Percentiles rank a stretch among this genome's conserved stretches.
Conservation (phyloP, 2,113 vertebrate species). For the human (Homo sapiens) region DNA sequence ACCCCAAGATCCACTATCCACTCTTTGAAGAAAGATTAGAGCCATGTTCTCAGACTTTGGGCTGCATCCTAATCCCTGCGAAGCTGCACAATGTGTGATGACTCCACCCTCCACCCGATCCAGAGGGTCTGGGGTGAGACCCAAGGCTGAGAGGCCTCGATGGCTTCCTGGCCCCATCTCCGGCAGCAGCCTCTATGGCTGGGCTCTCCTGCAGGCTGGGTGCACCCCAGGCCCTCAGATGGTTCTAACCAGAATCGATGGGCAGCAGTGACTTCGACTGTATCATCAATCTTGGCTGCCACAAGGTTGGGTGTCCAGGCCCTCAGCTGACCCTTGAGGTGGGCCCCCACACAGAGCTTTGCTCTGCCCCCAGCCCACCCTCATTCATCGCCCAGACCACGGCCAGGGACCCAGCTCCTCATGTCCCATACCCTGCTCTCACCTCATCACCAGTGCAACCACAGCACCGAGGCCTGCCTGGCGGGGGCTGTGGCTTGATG, state of each 20-base stretch:
- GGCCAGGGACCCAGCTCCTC: background rate
- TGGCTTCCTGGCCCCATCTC: too few relatives aligned
- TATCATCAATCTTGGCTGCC: background rate
- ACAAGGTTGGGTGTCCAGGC: background rate
- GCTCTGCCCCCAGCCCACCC: background rate
- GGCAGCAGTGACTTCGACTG: background rate
- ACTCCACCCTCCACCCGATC: too few relatives aligned
- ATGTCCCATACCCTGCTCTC: background rate
- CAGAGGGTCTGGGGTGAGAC: background rate
- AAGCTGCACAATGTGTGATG: fast-evolving
- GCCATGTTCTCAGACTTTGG: background rate
- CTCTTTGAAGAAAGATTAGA: background rate
- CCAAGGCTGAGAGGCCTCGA: background rate
- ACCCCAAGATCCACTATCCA: background rate
- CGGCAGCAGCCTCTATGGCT: too few relatives aligned
- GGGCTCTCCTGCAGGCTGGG: background rate
- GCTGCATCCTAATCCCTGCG: background rate
- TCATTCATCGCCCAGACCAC: background rate
- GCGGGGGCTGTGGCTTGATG: background rate
- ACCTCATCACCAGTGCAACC: background rate
- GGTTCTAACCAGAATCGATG: background rate
- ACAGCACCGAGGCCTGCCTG: background rate
- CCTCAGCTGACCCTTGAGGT: background rate
- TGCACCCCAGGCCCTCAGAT: background rate
- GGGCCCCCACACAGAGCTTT: fast-evolving